Percentiles rank a stretch among this genome's conserved stretches.
phyloP scores from a whole-genome alignment of 1,140 invertebrate genomes.

The Hyles euphorbiae region DNA sequence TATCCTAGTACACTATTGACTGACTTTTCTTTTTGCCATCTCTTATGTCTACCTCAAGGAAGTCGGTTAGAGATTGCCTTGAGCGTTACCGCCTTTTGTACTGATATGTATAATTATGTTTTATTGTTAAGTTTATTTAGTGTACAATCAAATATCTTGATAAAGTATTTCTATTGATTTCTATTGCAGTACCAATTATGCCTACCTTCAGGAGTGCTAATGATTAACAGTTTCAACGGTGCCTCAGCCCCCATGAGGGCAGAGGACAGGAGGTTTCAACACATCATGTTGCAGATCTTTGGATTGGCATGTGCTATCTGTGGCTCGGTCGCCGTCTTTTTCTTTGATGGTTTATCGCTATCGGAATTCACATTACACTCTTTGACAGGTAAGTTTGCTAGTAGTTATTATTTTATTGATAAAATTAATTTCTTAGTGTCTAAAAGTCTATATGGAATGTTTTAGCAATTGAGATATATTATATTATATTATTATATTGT shows the following conservation, averaged over 20 bases:
- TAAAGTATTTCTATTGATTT: background rate
- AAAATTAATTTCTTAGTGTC: no score
- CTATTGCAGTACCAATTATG: constrained; percentile 41
- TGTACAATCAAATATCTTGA: background rate
- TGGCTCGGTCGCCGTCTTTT: constrained; percentile 14
- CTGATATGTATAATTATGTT: no score
- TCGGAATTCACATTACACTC: constrained; percentile 14
- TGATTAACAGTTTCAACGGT: constrained; percentile 32
- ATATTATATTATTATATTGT: no score
- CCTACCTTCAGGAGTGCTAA: constrained; percentile 36
- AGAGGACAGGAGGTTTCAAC: constrained; percentile 29
- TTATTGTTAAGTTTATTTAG: no score
- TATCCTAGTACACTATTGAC: no score
- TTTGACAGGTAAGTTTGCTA: constrained; percentile 15
- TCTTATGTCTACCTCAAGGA: no score
- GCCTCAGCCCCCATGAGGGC: constrained; percentile 26
- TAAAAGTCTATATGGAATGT: no score
- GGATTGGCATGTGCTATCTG: constrained; percentile 15
- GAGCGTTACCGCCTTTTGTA: no score
- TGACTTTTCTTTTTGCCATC: no score
- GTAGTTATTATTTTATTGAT: background rate
- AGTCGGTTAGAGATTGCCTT: no score
- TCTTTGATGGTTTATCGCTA: constrained; percentile 1
- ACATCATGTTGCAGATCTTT: constrained; percentile 28
- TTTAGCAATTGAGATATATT: no score